Evolutionary conservation across 1,140 invertebrate species (phyloP), one percentile per base, ranked within the genome.

Genomic region (Cyclina sinensis): DNA sequence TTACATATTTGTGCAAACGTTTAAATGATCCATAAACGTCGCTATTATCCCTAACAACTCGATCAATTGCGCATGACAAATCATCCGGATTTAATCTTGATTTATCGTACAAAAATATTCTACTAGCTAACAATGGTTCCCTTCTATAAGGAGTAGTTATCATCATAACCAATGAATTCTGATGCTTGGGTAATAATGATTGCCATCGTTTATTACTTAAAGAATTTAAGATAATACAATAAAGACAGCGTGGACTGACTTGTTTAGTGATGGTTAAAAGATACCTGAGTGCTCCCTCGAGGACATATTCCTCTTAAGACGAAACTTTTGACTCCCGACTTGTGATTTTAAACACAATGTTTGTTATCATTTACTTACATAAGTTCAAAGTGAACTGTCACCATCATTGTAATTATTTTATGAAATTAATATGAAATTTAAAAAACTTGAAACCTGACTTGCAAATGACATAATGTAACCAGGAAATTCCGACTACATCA

Each of bases 31-130:
- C 85, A 65, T 87, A 62, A 68, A 32, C 65, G 11, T 2, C n/a
- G 30, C 18, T 21, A 51, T 79, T 68, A 78, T 79, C 9, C 39
- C 37, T 46, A 54, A 59, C 74, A 87, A 54, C 43, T 59, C 59
- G n/a, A 39, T 79, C 37, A 68, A 79, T 87, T 87, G 76, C 59
- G 85, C 85, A 80, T 87, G 85, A 65, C 85, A 48, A 70, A 24
- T 80, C 51, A 79, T 70, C 39, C 57, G 59, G 85, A 87, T 32
- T 76, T 27, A 80, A 21, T 68, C 37, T 18, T 39, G 39, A 46
- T 46, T 59, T 57, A 86, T 78, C 39, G 84, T 62, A 48, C 59
- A 59, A 76, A 65, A 39, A 84, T 51, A 65, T 12, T n/a, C 32
- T 46, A 16, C 39, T 0, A 59, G 14, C 32, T 18, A 62, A 86